Conservation (phyloP, 53 echinoderm and acorn worm genomes). For the Stichopus horrens region DNA sequence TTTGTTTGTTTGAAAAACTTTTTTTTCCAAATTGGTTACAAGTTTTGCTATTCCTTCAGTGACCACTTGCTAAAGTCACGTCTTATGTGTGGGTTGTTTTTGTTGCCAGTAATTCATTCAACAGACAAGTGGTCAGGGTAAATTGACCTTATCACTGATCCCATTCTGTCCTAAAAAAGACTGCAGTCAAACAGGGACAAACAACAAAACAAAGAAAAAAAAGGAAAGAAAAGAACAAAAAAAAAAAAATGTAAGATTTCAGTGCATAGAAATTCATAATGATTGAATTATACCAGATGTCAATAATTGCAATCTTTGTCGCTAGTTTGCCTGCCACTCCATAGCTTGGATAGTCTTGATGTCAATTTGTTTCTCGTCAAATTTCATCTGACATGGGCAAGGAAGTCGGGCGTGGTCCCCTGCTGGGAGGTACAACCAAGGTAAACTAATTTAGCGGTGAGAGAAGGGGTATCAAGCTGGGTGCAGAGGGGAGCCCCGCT, state of each 20-base stretch:
- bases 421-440: conserved; percentile 37
- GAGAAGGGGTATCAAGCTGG: conserved; percentile 22
- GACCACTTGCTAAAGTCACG: not conserved
- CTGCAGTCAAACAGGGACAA: not conserved
- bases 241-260: not conserved
- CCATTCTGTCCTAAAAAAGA: not conserved
- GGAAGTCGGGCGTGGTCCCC: conserved; percentile 38
- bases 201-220: too few relatives aligned
- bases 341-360: not conserved
- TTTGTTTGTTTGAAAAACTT: too few relatives aligned
- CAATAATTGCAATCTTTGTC: conserved; percentile 18
- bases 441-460: conserved; percentile 49
- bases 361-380: conserved; percentile 39
- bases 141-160: not conserved
- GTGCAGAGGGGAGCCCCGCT: conserved; percentile 14
- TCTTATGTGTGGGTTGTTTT: not conserved
- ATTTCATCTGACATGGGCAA: conserved; percentile 38
- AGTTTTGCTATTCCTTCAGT: not conserved
- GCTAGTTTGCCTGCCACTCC: conserved; percentile 23
- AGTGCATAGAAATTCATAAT: conserved; percentile 21
- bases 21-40: not conserved
- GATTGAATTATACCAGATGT: conserved; percentile 39
- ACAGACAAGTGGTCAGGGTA: conserved; percentile 9
- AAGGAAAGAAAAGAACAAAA: not conserved
- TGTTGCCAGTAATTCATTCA: not conserved